phyloP scores from a whole-genome alignment of 2,888 invertebrate genomes.

The Sarcophaga rosellei region DNA sequence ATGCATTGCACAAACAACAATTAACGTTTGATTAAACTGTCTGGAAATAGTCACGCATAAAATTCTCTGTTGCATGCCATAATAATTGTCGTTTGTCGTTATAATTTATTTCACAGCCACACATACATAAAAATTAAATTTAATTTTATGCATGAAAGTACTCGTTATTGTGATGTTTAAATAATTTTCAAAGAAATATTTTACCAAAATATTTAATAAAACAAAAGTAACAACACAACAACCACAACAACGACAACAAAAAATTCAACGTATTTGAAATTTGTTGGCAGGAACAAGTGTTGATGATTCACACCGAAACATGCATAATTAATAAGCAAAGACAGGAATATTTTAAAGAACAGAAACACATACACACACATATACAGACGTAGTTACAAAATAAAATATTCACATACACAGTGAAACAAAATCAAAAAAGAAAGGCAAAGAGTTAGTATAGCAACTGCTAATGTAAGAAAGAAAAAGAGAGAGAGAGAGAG shows the following conservation, averaged over 20 bases:
- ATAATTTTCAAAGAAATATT: background rate
- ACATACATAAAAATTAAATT: conserved; percentile 3
- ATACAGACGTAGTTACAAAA: background rate
- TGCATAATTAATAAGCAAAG: conserved; percentile 77
- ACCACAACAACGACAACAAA: background rate
- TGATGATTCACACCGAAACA: conserved; percentile 77
- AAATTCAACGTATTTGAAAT: background rate
- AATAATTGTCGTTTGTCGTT: background rate
- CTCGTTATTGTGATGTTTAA: background rate
- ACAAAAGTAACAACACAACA: background rate
- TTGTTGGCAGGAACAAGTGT: conserved; percentile 71
- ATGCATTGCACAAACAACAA: background rate
- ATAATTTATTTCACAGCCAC: background rate
- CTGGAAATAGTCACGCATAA: background rate
- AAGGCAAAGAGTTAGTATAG: background rate
- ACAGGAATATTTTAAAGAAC: conserved; percentile 67
- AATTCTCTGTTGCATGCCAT: background rate
- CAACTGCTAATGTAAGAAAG: background rate
- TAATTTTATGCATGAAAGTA: conserved; percentile 13
- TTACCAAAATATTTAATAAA: background rate
- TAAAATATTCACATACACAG: background rate
- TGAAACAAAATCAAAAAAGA: conserved; percentile 23
- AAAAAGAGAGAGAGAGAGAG: background rate
- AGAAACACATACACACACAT: conserved; percentile 5
- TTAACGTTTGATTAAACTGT: background rate